Evolutionary conservation across 2,797 vertebrate species (phyloP), one percentile per base, ranked within the genome.

Genomic region (Diplodus puntazzo): DNA sequence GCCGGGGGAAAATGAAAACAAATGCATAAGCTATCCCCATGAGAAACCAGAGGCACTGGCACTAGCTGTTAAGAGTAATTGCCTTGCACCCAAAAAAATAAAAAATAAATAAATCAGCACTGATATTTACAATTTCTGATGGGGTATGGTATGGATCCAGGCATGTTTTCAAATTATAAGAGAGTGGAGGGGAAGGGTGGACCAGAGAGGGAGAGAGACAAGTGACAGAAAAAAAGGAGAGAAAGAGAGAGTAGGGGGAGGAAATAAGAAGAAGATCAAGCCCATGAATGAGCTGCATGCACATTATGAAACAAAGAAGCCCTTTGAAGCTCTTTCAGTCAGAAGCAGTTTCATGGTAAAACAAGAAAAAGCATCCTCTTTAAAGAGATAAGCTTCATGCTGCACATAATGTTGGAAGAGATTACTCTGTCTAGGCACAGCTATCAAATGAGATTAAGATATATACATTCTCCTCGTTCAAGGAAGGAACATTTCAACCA

Each of bases 271-370:
- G 92, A 91, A 91, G 93, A 94, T 95, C 92, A 92, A 91, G 89
- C 91, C 86, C 87, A 92, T 94, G 93, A 95, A 96, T 95, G 94
- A 94, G 93, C 94, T 94, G 93, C 94, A 94, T 95, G 92, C 93
- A 95, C 92, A 95, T 95, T 94, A 93, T 92, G 83, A 95, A 95
- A 96, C 94, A 96, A 96, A 95, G 95, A 88, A 90, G 89, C 89
- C 92, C 94, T 96, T 95, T 95, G 94, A 96, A 95, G 95, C 93
- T 91, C 91, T 92, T 92, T 94, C 92, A 95, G 92, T 95, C 94
- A 95, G 90, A 95, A 96, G 90, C 92, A 95, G 95, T 95, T 95
- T 95, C 91, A 95, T 95, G 94, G 92, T 94, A 90, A 93, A 95
- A 95, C 92, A 95, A 95, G 92, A 95, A 95, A 94, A 94, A 90